Conservation (phyloP, 2,888 invertebrate species). For the Ornithoptera alexandrae region DNA sequence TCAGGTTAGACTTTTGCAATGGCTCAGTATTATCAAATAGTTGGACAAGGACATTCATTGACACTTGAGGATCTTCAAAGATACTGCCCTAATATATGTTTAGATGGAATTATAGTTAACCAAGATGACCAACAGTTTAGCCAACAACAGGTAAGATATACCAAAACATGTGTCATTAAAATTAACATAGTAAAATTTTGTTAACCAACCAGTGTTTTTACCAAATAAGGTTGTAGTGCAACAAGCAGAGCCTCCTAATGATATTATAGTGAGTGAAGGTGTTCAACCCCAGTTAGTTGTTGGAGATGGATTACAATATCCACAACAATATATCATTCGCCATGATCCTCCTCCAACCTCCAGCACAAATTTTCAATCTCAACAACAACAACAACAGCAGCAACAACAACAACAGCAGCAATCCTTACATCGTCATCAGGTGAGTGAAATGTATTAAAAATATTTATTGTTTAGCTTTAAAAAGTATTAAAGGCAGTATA, state of each 20-base stretch:
- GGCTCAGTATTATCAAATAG: conserved; percentile 86
- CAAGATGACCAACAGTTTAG: conserved; percentile 75
- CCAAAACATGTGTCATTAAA: not conserved
- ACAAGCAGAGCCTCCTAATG: conserved; percentile 76
- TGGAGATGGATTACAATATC: conserved; percentile 71
- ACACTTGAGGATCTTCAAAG: conserved; percentile 82
- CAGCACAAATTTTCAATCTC: conserved; percentile 62
- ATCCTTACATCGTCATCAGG: conserved; percentile 63
- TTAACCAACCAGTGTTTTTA: conserved; percentile 23
- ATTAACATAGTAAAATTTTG: conserved; percentile 6
- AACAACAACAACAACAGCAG: conserved; percentile 44
- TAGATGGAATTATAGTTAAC: conserved; percentile 74
- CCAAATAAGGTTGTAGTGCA: conserved; percentile 72
- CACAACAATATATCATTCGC: conserved; percentile 73
- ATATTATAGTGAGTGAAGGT: conserved; percentile 77
- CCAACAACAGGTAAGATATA: conserved; percentile 65
- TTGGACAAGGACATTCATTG: conserved; percentile 78
- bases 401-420: conserved; percentile 47
- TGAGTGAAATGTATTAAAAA: conserved; percentile 32
- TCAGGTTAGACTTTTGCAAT: conserved; percentile 76
- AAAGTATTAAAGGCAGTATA: no score
- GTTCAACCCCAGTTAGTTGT: conserved; percentile 69
- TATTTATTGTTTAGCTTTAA: no score
- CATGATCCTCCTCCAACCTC: conserved; percentile 63
- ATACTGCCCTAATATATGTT: conserved; percentile 82